Evolutionary conservation across 2,113 vertebrate genomes (phyloP).

Genomic region (Neomonachus schauinslandi): DNA sequence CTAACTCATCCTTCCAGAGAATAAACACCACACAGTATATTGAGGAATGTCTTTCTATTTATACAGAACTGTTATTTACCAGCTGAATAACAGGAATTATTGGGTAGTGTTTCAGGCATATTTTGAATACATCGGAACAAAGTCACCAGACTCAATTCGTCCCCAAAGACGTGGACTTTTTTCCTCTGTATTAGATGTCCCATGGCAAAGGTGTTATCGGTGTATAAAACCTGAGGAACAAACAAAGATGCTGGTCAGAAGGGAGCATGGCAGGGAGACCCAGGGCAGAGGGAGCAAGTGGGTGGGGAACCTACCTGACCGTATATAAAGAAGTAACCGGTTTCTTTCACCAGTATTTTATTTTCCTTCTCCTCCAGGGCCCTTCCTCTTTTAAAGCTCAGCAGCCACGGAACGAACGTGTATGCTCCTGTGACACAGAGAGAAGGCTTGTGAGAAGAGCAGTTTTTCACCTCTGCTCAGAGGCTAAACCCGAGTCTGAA

Average conservation of each 20-base stretch:
- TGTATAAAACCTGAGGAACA: conserved; percentile 92
- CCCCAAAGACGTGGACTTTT: conserved; percentile 93
- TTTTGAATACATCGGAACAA: conserved; percentile 96
- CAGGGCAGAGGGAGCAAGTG: fast-evolving
- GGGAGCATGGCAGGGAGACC: fast-evolving
- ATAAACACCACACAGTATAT: background rate
- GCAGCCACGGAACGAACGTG: conserved; percentile 92
- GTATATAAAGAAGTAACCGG: conserved; percentile 97
- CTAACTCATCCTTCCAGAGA: background rate
- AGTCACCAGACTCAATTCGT: conserved; percentile 91
- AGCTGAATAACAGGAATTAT: conserved; percentile 97
- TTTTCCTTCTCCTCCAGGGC: conserved; percentile 91
- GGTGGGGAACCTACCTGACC: conserved; percentile 89
- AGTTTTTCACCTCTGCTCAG: background rate
- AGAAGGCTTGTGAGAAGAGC: background rate
- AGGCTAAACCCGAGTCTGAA: background rate
- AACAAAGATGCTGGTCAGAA: background rate
- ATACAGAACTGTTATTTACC: conserved; percentile 85
- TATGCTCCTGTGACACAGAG: conserved; percentile 82
- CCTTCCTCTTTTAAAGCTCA: conserved; percentile 93
- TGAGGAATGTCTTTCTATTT: background rate
- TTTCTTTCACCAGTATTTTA: conserved; percentile 93
- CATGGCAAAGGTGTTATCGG: conserved; percentile 92
- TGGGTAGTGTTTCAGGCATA: conserved; percentile 91
- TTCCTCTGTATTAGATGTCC: conserved; percentile 95